Conservation (phyloP, 1,140 invertebrate species). For the Brachionus koreanus region DNA sequence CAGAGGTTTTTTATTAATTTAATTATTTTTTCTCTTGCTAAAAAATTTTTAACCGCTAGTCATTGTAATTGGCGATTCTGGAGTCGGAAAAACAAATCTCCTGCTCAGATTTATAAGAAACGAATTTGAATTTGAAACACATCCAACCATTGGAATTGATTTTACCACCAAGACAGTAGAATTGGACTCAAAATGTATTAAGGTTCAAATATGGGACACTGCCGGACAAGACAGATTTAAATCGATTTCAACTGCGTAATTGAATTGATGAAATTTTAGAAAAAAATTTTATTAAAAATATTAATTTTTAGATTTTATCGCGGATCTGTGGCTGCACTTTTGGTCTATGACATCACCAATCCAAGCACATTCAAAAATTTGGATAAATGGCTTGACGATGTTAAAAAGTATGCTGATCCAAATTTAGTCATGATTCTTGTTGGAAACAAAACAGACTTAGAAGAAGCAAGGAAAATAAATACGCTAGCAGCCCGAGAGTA, state of each 20-base stretch:
- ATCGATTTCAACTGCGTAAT: conserved; percentile 87
- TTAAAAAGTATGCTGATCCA: conserved; percentile 92
- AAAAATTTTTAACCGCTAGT: conserved; percentile 64
- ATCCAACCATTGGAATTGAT: conserved; percentile 99
- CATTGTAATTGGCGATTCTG: conserved; percentile 98
- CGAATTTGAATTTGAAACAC: conserved; percentile 99
- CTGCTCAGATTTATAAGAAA: conserved; percentile 98
- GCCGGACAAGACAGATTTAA: conserved; percentile 85
- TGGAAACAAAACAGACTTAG: conserved; percentile 60
- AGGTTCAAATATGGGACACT: conserved; percentile 82
- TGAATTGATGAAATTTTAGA: conserved; percentile 62
- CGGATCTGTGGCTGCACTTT: conserved; percentile 82
- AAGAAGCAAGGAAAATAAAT: conserved; percentile 9
- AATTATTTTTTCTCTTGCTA: neutral
- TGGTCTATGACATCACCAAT: conserved; percentile 87
- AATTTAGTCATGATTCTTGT: conserved; percentile 98
- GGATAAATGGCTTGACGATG: conserved; percentile 98
- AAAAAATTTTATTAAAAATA: conserved; percentile 63
- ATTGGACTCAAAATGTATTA: conserved; percentile 61
- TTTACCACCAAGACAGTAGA: conserved; percentile 77
- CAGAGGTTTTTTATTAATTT: neutral
- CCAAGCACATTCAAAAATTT: conserved; percentile 96
- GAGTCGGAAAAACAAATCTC: conserved; percentile 98
- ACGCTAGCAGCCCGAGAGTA: conserved; percentile 23
- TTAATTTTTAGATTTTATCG: conserved; percentile 56